Percentiles rank a stretch among this genome's conserved stretches.
These are phyloP conservation scores for Masticophis lateralis DNA, from an alignment of 2,797 vertebrate species.

Conservation along the genomic window DNA sequence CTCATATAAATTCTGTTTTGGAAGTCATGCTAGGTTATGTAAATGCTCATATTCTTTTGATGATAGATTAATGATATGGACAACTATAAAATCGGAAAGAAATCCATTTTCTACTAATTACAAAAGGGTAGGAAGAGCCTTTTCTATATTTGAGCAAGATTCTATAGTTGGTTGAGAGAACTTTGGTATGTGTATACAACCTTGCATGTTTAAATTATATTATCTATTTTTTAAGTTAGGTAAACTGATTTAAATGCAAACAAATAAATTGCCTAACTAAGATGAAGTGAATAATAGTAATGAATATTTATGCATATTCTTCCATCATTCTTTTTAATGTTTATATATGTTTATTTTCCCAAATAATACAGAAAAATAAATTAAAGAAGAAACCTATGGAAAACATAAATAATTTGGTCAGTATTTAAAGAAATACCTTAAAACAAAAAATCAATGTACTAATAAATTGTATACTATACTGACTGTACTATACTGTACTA, in stretches of 20 bases:
- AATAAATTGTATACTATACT: neutral
- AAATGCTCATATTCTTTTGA: neutral
- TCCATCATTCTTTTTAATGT: neutral
- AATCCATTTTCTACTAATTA: neutral
- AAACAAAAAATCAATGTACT: neutral
- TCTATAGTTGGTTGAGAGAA: neutral
- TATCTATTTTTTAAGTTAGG: neutral
- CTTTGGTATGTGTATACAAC: neutral
- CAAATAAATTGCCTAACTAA: neutral
- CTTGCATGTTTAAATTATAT: neutral
- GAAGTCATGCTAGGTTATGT: neutral
- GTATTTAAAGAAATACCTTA: neutral
- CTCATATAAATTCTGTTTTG: neutral
- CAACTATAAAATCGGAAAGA: neutral
- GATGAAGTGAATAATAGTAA: neutral
- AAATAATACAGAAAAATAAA: neutral
- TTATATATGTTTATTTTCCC: neutral
- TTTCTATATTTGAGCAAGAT: neutral
- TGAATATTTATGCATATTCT: neutral
- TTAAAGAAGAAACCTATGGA: neutral
- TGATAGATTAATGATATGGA: neutral
- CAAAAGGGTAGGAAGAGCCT: neutral
- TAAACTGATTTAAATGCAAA: neutral
- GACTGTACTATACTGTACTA: neutral
- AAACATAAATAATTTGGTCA: neutral